These are phyloP conservation scores for Sapajus apella DNA, from an alignment of 2,113 vertebrate species.

Conservation along the genomic window DNA sequence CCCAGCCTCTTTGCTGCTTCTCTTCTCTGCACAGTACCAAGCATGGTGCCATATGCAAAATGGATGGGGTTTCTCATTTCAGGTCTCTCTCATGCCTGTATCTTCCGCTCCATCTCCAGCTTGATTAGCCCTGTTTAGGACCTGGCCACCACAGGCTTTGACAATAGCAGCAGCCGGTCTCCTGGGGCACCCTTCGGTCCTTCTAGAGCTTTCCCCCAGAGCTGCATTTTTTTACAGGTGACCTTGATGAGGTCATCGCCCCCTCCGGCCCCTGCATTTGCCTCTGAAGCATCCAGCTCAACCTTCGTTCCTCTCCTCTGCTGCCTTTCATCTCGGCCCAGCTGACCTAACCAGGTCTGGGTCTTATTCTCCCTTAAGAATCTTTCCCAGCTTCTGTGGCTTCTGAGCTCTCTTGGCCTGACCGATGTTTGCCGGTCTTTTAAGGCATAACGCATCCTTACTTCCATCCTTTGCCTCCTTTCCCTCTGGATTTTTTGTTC, in stretches of 20 bases:
- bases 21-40: accelerated
- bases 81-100: accelerated
- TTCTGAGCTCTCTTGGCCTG: background rate
- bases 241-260: no score
- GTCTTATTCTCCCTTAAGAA: accelerated
- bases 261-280: accelerated
- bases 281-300: background rate
- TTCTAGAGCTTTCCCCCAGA: background rate
- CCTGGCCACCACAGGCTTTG: accelerated
- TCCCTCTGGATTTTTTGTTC: background rate
- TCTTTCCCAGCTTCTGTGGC: background rate
- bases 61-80: accelerated
- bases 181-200: accelerated
- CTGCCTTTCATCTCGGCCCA: accelerated
- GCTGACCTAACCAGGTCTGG: background rate
- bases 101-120: background rate
- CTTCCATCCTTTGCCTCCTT: accelerated
- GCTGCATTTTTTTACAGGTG: accelerated
- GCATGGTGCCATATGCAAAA: background rate
- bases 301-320: no score
- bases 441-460: background rate
- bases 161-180: accelerated
- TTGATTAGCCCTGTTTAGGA: accelerated
- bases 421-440: background rate
- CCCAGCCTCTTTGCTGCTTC: background rate